Base-by-base conservation (phyloP, 2,797 vertebrate species). In the Macrochelys suwanniensis region DNA sequence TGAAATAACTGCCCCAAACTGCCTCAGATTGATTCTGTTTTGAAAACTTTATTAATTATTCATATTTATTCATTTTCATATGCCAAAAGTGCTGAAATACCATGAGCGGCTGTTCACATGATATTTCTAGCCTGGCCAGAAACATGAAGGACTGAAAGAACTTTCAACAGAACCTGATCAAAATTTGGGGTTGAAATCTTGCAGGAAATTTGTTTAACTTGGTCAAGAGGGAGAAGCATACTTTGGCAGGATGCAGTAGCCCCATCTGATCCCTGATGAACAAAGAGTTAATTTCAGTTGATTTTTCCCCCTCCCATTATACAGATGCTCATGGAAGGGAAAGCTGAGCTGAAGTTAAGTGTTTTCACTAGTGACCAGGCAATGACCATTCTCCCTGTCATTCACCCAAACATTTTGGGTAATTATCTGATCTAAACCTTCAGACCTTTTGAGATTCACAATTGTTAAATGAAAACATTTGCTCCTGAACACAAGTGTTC, bases 391-490 rank as follows among this genome's bases (percentile, higher is more conserved):
- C n/a, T 68, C 65, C 65, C 65, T n/a, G 65, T 68, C 61, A n/a
- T 65, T n/a, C 61, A 65, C n/a, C 33, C 65, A 68, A 37, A 37
- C 65, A 68, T 37, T 68, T 23, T 37, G 65, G 17, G n/a, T 37
- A 45, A 17, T 91, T 80, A 83, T 87, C 12, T 82, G 82, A 92
- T 45, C 23, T 42, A 13, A 83, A 50, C 81, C 10, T 37, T 92
- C 92, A 90, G 11, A 76, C 90, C 94, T 94, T 89, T 84, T 37
- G 0, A 1, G 87, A 61, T 88, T 2, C 16, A 61, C 80, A 92
- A 16, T 23, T 92, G 90, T 79, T 88, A n/a, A 80, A 26, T 86
- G 53, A 87, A 95, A 93, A 85, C 3, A 57, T 87, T 91, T 96
- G 65, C 16, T 50, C 92, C 57, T 81, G n/a, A 91, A 71, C 23